Evolutionary conservation across 2,113 vertebrate genomes (phyloP).

Genomic region (Epinephelus cyanopodus): DNA sequence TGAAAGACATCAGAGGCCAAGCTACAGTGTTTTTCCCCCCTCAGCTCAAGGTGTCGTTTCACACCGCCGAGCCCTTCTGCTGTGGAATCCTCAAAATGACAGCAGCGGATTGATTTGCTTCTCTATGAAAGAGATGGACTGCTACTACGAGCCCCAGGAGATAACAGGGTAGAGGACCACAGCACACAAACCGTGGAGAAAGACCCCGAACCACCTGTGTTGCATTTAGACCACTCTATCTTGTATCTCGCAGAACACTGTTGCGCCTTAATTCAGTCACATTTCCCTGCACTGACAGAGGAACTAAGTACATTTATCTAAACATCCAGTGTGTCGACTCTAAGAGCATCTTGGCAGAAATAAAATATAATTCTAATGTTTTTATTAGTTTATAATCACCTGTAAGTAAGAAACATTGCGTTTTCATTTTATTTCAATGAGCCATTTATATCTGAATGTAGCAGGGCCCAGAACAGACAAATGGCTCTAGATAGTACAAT

Average conservation of each 20-base stretch:
- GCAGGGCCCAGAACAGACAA: no score
- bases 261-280: neutral
- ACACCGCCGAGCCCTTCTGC: conserved; percentile 59
- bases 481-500: no score
- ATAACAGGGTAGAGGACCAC: conserved; percentile 20
- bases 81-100: conserved; percentile 66
- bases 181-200: conserved; percentile 31
- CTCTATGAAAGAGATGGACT: conserved; percentile 72
- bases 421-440: no score
- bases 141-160: conserved; percentile 64
- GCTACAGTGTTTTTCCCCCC: conserved; percentile 44
- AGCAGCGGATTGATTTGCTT: conserved; percentile 73
- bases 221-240: conserved; percentile 62
- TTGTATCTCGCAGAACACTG: conserved; percentile 19
- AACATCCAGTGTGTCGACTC: no score
- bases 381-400: no score
- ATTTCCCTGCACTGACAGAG: neutral
- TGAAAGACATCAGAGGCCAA: conserved; percentile 79
- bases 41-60: conserved; percentile 74
- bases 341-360: no score
- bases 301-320: no score
- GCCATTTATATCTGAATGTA: no score
- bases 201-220: conserved; percentile 65
- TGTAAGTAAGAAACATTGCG: no score
- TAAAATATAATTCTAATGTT: no score